Evolutionary conservation across 2,113 vertebrate genomes (phyloP), one percentile per base, ranked within the genome.

Genomic region (Phoxinus phoxinus): DNA sequence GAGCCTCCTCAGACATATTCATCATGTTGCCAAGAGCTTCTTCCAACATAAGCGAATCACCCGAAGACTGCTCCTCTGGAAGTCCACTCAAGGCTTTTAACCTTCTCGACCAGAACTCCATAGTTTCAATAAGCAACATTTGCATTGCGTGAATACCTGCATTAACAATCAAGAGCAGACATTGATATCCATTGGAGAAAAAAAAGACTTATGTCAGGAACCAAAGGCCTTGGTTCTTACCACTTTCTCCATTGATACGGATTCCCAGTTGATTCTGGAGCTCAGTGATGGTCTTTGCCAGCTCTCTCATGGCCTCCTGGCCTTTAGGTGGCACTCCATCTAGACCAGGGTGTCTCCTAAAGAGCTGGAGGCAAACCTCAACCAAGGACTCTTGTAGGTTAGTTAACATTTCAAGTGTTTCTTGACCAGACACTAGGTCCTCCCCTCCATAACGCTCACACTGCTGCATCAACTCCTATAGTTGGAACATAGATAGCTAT

Each of bases 241-340:
- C 96, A 67, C 91, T 95, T 30, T 95, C 94, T 53, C 94, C 95
- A 51, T 63, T 94, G 84, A 94, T 92, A 81, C 93, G 94, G 35
- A 61, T 79, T 0, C 86, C 88, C 67, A 95, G 94, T 69, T 94
- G 92, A 67, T 82, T 81, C 85, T 91, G 93, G 59, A 96, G 92
- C 75, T 90, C 88, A 37, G 59, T 13, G 0, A 89, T 76, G 19
- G 2, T 78, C 46, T 48, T 87, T 21, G 89, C 87, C 63, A 96
- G 93, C 44, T 96, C 90, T 73, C 85, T 85, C 89, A 96, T 90
- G 77, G 74, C 74, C 27, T 71, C 61, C 0, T 92, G 88, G 71
- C 92, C 89, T 13, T 59, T 63, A 10, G 92, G 86, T 12, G 92
- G 58, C 1, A 80, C 79, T 37, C 92, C 92, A 12, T 95, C 85